Base-by-base conservation (phyloP, 2,797 vertebrate genomes). In the Helarctos malayanus region DNA sequence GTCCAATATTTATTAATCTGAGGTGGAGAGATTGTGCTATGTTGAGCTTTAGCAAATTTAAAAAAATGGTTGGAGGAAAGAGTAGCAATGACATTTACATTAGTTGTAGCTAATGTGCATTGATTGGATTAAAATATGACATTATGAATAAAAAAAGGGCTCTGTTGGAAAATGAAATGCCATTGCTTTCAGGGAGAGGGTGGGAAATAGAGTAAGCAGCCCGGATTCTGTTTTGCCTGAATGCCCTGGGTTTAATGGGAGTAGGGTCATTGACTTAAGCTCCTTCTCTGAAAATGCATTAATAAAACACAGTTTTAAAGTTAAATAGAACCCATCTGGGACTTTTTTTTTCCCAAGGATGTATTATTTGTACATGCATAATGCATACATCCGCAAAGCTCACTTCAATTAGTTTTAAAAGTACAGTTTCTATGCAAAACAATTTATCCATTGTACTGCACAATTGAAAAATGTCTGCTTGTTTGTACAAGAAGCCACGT, bases 121-220 rank as follows among this genome's bases (percentile, higher is more conserved):
- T 98, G 98, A 98, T 98, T 97, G 96, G 97, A 98, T 98, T 98
- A 98, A 98, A 98, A 98, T 96, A 49, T 95, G 93, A 98, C 94
- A 97, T 98, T 96, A 96, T 90, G 0, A 0, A 97, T 98, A 10
- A 13, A 82, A 97, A 98, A 95, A 84, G 57, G 94, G 59, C 52
- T 89, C 97, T 87, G 93, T 94, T 92, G 91, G 94, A 96, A 95
- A 98, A 94, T 73, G 97, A 98, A 98, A 98, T 95, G 90, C 54
- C 95, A 68, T 61, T 91, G 82, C 91, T 73, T 95, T 92, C 65
- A 57, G 63, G 32, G 38, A 91, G 35, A 54, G 45, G 38, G 5
- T 0, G 21, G 71, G 69, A 56, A 69, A 38, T 82, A 68, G 73
- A 59, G 27, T 10, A 52, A 71, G 79, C 29, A 83, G 89, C 5